Base-by-base conservation (phyloP, 2,888 invertebrate species). In the Rotaria magnacalcarata region DNA sequence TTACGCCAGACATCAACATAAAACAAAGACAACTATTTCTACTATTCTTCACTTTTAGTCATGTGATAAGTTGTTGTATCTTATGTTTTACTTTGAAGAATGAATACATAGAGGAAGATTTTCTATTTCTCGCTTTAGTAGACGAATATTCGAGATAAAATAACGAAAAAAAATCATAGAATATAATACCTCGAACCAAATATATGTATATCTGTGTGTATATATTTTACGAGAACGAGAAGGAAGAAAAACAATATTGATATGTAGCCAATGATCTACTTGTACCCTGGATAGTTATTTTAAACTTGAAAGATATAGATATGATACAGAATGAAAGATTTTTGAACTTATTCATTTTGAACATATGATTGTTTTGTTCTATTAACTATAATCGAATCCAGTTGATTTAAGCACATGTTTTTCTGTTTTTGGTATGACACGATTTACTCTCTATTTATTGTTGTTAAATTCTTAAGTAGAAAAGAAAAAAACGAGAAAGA, bases 1-100 rank as follows among this genome's bases (percentile, higher is more conserved):
- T 27, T 14, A 34, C 19, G 34, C 67, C 19, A 67, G 67, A 34
- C 16, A 27, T 27, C 11, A 34, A 67, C 67, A 34, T 67, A 27
- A 67, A 67, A 67, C 34, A 67, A 67, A 67, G 67, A 67, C 67
- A 67, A 34, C 67, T 27, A 67, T 67, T 67, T 67, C 67, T 56
- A 19, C 19, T 67, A 4, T 16, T 67, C 27, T 67, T 19, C 19
- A 34, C 34, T 16, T 67, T 41, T 34, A 16, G 67, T 67, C 67
- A 67, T 67, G 67, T 41, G 67, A 67, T 34, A 34, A 67, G 67
- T 21, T 21, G 7, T 21, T 54, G 10, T 54, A 54, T 21, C 54
- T 54, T 52, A 54, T 21, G 6, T 21, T 54, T 54, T 21, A 54
- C 21, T 54, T 21, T 21, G 54, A 54, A 54, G 54, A 54, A 27